Evolutionary conservation across 1,140 invertebrate species (phyloP).

Genomic region (Orius insidiosus): DNA sequence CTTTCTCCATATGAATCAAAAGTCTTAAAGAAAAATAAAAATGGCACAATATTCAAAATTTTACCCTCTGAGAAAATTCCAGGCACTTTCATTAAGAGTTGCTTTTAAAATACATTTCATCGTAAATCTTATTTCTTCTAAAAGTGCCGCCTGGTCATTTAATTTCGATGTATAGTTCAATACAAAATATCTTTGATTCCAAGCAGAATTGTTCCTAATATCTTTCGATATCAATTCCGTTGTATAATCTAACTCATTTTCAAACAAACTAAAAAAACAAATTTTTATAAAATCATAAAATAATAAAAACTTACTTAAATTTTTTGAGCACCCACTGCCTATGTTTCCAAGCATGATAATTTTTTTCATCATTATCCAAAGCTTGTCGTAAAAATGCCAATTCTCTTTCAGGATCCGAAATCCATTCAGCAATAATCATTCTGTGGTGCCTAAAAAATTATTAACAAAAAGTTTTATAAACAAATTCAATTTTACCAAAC

Average conservation of each 20-base stretch:
- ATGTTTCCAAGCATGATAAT: constrained; percentile 99
- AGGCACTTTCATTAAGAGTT: constrained; percentile 90
- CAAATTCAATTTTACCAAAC: constrained; percentile 39
- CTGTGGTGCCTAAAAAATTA: constrained; percentile 59
- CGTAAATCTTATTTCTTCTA: constrained; percentile 59
- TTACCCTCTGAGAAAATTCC: constrained; percentile 91
- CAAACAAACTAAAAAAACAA: constrained; percentile 48
- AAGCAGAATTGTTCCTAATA: constrained; percentile 95
- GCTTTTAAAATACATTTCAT: constrained; percentile 63
- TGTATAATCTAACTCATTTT: constrained; percentile 71
- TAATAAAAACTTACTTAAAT: constrained; percentile 44
- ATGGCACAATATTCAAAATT: background rate
- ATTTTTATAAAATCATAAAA: constrained; percentile 14
- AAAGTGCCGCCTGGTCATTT: constrained; percentile 46
- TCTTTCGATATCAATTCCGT: constrained; percentile 67
- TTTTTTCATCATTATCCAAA: constrained; percentile 79
- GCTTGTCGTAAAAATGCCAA: constrained; percentile 65
- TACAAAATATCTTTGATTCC: constrained; percentile 97
- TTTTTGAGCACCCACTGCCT: constrained; percentile 80
- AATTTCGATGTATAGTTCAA: constrained; percentile 62
- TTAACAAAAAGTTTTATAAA: background rate
- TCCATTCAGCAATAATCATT: constrained; percentile 71
- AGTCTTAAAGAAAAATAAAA: constrained; percentile 28
- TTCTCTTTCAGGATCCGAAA: constrained; percentile 62
- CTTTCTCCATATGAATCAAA: constrained; percentile 44